These are phyloP conservation scores for Paedocypris sp. DNA, from an alignment of 2,113 vertebrate genomes.

Conservation along the genomic window DNA sequence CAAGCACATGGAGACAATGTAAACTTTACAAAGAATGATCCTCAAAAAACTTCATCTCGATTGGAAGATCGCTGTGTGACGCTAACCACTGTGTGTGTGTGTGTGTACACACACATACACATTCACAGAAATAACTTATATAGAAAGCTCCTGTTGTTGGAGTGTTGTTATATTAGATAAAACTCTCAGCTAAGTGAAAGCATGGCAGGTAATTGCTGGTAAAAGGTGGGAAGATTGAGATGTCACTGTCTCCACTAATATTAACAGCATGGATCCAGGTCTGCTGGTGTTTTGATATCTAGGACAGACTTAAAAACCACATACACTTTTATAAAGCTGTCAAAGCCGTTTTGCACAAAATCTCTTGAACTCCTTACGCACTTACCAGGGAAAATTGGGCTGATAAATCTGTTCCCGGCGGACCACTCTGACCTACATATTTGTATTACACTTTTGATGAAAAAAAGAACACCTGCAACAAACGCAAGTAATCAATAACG, in stretches of 20 bases:
- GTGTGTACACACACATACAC: no score
- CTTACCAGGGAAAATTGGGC: not conserved
- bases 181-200: not conserved
- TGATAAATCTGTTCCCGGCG: not conserved
- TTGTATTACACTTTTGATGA: not conserved
- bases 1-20: no score
- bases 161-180: not conserved
- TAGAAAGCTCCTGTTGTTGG: not conserved
- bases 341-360: constrained; percentile 4
- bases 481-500: constrained; percentile 20
- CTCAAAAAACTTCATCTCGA: no score
- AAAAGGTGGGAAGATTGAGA: not conserved
- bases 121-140: not conserved
- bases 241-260: not conserved
- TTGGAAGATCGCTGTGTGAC: no score
- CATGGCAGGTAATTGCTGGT: not conserved
- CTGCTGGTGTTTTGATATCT: constrained; percentile 11
- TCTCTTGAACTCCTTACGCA: not conserved
- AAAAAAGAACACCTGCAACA: constrained; percentile 19
- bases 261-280: constrained; percentile 1
- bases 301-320: not conserved
- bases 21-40: no score
- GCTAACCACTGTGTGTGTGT: no score
- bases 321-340: constrained; percentile 15
- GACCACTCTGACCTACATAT: constrained; percentile 16